These are phyloP conservation scores for Myripristis murdjan DNA, from an alignment of 2,797 vertebrate species.

Conservation along the genomic window DNA sequence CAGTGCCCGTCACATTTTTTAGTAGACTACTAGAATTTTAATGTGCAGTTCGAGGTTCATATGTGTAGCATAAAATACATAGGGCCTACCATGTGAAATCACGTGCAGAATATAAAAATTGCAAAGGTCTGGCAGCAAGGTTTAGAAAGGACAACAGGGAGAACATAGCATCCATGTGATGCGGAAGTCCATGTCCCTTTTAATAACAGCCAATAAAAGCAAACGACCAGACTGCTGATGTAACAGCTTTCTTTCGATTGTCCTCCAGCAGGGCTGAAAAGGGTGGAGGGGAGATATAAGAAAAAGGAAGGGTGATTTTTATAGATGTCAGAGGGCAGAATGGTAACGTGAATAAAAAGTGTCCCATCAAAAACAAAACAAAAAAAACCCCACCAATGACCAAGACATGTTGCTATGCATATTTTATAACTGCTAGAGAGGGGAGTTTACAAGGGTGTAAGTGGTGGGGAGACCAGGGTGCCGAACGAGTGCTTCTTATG, in stretches of 20 bases:
- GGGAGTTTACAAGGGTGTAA: constrained; percentile 60
- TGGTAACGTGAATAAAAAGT: constrained; percentile 64
- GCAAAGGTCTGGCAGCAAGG: constrained; percentile 4
- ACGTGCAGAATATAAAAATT: constrained; percentile 25
- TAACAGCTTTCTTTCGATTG: constrained; percentile 35
- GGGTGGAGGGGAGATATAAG: constrained; percentile 56
- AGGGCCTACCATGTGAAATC: not conserved
- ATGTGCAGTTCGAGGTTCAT: constrained; percentile 45
- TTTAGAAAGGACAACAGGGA: constrained; percentile 24
- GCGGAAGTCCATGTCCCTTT: constrained; percentile 53
- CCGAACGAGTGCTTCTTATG: constrained; percentile 24
- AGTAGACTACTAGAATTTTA: constrained; percentile 36
- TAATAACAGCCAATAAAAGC: constrained; percentile 70
- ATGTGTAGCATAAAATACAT: constrained; percentile 18
- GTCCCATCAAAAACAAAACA: not conserved
- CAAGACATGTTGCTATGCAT: constrained; percentile 63
- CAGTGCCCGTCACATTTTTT: constrained; percentile 37
- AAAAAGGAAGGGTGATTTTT: constrained; percentile 29
- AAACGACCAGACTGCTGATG: constrained; percentile 46
- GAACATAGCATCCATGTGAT: not conserved
- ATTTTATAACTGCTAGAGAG: constrained; percentile 64
- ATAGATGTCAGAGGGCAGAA: constrained; percentile 53
- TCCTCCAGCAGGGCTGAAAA: constrained; percentile 31
- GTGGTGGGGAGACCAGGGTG: constrained; percentile 24
- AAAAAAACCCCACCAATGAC: constrained; percentile 21